Evolutionary conservation across 2,888 invertebrate genomes (phyloP), one percentile per base, ranked within the genome.

Genomic region (Petrophora chlorosata): DNA sequence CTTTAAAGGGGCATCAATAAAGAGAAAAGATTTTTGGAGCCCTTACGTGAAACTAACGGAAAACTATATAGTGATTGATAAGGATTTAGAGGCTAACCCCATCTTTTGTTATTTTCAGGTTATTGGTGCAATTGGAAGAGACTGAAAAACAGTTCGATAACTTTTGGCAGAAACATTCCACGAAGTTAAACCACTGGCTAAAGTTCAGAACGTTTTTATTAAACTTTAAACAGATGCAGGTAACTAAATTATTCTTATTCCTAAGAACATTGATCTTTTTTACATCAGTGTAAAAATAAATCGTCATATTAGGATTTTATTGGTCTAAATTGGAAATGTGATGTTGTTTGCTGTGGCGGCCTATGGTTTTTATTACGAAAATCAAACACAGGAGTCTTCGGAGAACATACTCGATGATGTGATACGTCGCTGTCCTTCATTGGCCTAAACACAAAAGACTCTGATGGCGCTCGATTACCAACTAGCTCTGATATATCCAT

Each of bases 81-180:
- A n/a, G n/a, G n/a, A n/a, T n/a, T n/a, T n/a, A n/a, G n/a, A n/a
- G n/a, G n/a, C n/a, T n/a, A n/a, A n/a, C n/a, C n/a, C n/a, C n/a
- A n/a, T n/a, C n/a, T n/a, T 2, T 45, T 19, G 19, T 33, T 7
- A 38, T 33, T 73, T 91, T 65, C 88, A 96, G 98, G 84, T 92
- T 98, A 74, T 89, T 98, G 64, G 95, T 97, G 48, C 98, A 98
- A 90, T 90, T 98, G 73, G 98, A 98, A 82, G 98, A 98, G 91
- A 98, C 98, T 61, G 97, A 97, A 85, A 93, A 94, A 68, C 96
- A 97, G 59, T 98, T 99, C 83, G 97, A 98, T 81, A 94, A 95
- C 66, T 98, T 98, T 88, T 99, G 98, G 98, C 93, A 94, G 45
- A 94, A 95, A 70, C 98, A 99, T 91, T 96, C 97, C 67, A 94